Percentiles rank a stretch among this genome's conserved stretches.
Conservation (phyloP, 2,113 vertebrate species). For the Lanius ludovicianus region DNA sequence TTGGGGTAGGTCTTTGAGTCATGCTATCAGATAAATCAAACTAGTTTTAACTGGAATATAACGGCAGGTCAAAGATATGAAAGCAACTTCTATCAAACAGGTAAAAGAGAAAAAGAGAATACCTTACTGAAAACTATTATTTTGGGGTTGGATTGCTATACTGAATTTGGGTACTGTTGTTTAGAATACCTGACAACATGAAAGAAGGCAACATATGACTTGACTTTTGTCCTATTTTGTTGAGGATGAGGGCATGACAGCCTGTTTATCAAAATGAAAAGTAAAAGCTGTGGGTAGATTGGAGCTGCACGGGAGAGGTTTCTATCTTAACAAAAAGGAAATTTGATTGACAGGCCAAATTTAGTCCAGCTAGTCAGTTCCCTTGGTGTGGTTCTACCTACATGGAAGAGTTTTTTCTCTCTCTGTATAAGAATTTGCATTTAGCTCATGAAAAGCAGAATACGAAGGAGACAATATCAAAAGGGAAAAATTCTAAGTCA, state of each 20-base stretch:
- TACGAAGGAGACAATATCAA: not conserved
- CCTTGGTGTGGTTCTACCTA: not conserved
- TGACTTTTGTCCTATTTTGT: not conserved
- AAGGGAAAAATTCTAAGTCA: not conserved
- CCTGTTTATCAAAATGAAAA: not conserved
- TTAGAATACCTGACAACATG: not conserved
- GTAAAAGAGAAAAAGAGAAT: not conserved
- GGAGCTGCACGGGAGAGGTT: not conserved
- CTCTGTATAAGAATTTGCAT: not conserved
- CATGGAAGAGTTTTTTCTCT: not conserved
- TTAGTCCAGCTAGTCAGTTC: not conserved
- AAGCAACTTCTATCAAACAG: not conserved
- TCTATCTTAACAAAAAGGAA: not conserved
- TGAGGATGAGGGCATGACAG: not conserved
- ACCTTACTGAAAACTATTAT: not conserved
- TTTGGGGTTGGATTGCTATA: not conserved
- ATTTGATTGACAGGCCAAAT: not conserved
- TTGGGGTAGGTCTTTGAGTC: not conserved
- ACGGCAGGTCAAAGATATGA: not conserved
- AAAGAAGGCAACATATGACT: not conserved
- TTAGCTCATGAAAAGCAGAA: not conserved
- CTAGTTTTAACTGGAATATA: not conserved
- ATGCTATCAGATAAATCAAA: not conserved
- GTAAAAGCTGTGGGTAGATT: not conserved
- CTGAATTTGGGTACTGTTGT: not conserved